A percentile compares a stretch with the other conserved stretches of the same genome.
Evolutionary conservation across 2,888 invertebrate species (phyloP).

Genomic region (Melieria picta): DNA sequence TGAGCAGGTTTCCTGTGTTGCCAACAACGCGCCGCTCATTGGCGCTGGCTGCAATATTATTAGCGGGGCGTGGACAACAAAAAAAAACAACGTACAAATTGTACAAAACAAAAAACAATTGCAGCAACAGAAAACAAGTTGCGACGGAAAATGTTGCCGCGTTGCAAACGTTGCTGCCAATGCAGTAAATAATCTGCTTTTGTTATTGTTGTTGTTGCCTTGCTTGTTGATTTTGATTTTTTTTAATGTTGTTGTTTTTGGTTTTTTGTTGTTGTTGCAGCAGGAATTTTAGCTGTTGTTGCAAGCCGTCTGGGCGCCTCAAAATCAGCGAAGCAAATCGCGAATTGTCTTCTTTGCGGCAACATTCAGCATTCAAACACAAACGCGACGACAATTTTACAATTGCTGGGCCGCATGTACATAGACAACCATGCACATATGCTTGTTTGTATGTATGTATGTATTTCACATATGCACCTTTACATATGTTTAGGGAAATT

Average conservation of each 20-base stretch:
- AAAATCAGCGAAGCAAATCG: conserved; percentile 39
- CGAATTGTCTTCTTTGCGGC: conserved; percentile 33
- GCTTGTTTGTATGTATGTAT: too few species aligned
- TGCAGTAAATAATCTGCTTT: too few species aligned
- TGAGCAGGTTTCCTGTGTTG: neutral
- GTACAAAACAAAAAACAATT: neutral
- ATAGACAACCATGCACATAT: too few species aligned
- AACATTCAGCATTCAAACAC: conserved; percentile 2
- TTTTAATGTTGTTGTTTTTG: conserved; percentile 23
- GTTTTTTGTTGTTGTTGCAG: conserved; percentile 12
- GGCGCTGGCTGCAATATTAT: too few species aligned
- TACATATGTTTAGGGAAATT: too few species aligned
- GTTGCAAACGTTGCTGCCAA: too few species aligned
- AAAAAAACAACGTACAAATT: neutral
- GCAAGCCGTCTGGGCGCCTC: neutral
- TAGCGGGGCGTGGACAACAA: neutral
- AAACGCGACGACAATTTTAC: too few species aligned
- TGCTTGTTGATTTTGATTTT: neutral
- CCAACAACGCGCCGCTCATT: neutral
- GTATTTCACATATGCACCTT: too few species aligned
- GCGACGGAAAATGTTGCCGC: conserved; percentile 8
- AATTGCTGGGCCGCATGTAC: too few species aligned
- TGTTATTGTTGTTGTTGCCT: neutral
- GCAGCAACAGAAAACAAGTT: conserved; percentile 9
- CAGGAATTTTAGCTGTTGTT: too few species aligned